Evolutionary conservation across 2,113 vertebrate genomes (phyloP).

Genomic region (Anas platyrhynchos): DNA sequence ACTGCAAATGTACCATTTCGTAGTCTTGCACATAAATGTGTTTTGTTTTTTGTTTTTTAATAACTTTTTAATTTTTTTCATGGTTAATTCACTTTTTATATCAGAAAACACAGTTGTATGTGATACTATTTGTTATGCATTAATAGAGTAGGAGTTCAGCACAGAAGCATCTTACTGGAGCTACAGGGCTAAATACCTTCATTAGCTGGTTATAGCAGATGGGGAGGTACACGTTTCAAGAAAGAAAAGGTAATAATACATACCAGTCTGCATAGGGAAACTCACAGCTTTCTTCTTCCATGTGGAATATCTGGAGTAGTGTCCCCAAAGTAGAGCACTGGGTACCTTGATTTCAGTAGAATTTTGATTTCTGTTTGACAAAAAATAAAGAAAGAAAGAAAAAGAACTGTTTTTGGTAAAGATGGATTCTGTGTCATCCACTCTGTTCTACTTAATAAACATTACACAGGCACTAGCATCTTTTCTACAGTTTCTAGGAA

Average conservation of each 20-base stretch:
- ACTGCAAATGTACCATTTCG: background rate
- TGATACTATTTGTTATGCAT: background rate
- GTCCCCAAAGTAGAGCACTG: background rate
- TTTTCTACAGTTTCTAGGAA: background rate
- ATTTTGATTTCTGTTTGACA: background rate
- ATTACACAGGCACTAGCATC: background rate
- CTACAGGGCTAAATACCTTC: background rate
- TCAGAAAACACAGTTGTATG: background rate
- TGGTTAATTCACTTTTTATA: background rate
- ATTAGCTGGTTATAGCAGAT: background rate
- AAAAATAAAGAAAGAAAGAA: background rate
- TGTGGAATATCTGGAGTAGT: background rate
- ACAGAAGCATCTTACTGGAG: background rate
- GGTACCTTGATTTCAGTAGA: background rate
- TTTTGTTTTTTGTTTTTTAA: background rate
- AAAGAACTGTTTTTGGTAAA: background rate
- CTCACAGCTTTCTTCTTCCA: background rate
- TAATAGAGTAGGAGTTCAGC: background rate
- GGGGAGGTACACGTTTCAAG: rapidly evolving
- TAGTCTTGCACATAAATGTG: background rate
- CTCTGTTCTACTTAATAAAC: background rate
- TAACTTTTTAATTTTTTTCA: background rate
- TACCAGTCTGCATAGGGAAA: background rate
- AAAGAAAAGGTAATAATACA: background rate
- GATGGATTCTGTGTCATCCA: background rate